Base-by-base conservation (phyloP, 2,888 invertebrate species). In the Antitype chi region DNA sequence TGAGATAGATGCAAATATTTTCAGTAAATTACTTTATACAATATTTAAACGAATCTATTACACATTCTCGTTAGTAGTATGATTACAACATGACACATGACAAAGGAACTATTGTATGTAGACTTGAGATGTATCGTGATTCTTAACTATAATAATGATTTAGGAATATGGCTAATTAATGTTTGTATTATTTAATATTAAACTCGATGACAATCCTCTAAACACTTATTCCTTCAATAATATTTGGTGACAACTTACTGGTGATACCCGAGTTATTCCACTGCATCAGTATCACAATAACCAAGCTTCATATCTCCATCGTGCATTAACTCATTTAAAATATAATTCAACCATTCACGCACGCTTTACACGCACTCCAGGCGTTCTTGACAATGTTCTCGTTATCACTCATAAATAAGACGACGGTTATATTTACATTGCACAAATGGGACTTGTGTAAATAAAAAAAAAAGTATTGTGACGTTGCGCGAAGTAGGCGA, bases 71-170 rank as follows among this genome's bases (percentile, higher is more conserved):
- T 94, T 93, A 95, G 91, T 93, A 92, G 92, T 95, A 95, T 92
- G 94, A 94, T 94, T 94, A 95, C 90, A 92, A 95, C 94, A 97
- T 96, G 96, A 97, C 97, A 97, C 97, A 96, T 96, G 93, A 95
- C 92, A 96, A 95, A 97, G 97, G 97, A 97, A 97, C 97, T 96
- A 95, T 97, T 95, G 96, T 93, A 95, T 94, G 91, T 94, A 91
- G 93, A 96, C 94, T 95, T 94, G 95, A 95, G 94, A 95, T 95
- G 95, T 93, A 92, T 92, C 85, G 92, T 92, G 93, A 92, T 75
- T 89, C 87, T 88, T 86, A 88, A 86, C 79, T 86, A 92, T 85
- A 90, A 91, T 91, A 93, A 91, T 92, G 92, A 92, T 91, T 93
- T 92, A 95, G 93, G 92, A 93, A 93, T 94, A 94, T 94, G 94